Evolutionary conservation across 2,888 invertebrate genomes (phyloP).

Genomic region (Enchytraeus crypticus): DNA sequence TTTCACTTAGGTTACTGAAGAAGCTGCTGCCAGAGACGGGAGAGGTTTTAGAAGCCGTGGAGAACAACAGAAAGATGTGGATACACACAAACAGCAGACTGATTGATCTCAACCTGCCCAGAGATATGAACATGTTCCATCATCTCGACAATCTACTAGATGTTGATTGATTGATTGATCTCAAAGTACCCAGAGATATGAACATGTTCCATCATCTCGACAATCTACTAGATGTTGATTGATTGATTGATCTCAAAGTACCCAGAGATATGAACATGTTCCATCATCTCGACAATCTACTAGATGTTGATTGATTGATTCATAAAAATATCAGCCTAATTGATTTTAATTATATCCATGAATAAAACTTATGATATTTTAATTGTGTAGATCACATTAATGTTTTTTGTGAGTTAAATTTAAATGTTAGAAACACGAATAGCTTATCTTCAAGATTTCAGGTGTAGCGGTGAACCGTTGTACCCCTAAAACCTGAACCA

Average conservation of each 20-base stretch:
- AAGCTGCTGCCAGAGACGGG: conserved; percentile 35
- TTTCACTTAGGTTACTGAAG: conserved; percentile 43
- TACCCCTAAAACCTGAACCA: too few relatives aligned
- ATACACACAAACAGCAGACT: conserved; percentile 32
- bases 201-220: conserved; percentile 4
- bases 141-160: too few relatives aligned
- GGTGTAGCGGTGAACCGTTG: too few relatives aligned
- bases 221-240: too few relatives aligned
- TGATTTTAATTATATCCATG: too few relatives aligned
- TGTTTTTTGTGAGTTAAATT: too few relatives aligned
- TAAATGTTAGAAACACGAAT: too few relatives aligned
- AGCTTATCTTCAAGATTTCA: too few relatives aligned
- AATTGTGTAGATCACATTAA: too few relatives aligned
- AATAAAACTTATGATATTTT: too few relatives aligned
- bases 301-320: too few relatives aligned
- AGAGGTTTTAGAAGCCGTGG: conserved; percentile 34
- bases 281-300: not conserved
- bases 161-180: conserved; percentile 8
- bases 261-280: conserved; percentile 18
- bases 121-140: conserved; percentile 16
- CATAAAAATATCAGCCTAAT: too few relatives aligned
- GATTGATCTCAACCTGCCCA: conserved; percentile 9
- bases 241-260: conserved; percentile 9
- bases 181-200: conserved; percentile 16
- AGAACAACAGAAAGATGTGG: conserved; percentile 42